Base-by-base conservation (phyloP, 2,113 vertebrate genomes). In the Miniopterus natalensis region DNA sequence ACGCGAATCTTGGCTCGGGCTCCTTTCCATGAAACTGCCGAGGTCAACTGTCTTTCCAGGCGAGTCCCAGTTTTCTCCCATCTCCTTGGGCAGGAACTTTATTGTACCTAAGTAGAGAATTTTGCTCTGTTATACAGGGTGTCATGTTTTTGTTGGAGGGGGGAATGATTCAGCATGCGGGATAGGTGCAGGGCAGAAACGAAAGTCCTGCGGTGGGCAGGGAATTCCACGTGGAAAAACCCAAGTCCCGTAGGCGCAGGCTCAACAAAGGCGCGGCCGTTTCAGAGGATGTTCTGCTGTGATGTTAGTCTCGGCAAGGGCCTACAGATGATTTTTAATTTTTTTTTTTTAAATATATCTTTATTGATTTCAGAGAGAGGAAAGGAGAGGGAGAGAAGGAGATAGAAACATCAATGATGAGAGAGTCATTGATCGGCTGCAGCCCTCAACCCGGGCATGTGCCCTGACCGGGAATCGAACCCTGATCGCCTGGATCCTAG, bases 161-260 rank as follows among this genome's bases (percentile, higher is more conserved):
- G 23, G 83, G 51, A 88, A 12, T 79, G 77, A 65, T 89, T 92
- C 25, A 53, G 70, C 94, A 65, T 27, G 51, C n/a, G n/a, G 53
- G 13, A 21, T 77, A 27, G 42, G 3, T 49, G 3, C 9, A n/a
- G n/a, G 31, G 0, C 10, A 87, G 84, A 94, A 40, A 42, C 36
- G 14, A n/a, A 74, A 92, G n/a, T 17, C 66, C 31, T 12, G 8
- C 23, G 70, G 15, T 14, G 17, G 5, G 1, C 78, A 5, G 59
- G 47, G 18, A 93, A 57, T 65, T 90, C 40, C 1, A 0, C 31
- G 8, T 55, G 20, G 51, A 68, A 27, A 61, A 70, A 29, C 31
- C 2, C 20, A 36, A 29, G 15, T 13, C 40, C 27, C 11, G 2
- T 9, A 73, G 20, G 13, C 51, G 23, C 47, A 9, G 13, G 18